Evolutionary conservation across 2,113 vertebrate genomes (phyloP), one percentile per base, ranked within the genome.

Genomic region (Dryoscopus gambensis): DNA sequence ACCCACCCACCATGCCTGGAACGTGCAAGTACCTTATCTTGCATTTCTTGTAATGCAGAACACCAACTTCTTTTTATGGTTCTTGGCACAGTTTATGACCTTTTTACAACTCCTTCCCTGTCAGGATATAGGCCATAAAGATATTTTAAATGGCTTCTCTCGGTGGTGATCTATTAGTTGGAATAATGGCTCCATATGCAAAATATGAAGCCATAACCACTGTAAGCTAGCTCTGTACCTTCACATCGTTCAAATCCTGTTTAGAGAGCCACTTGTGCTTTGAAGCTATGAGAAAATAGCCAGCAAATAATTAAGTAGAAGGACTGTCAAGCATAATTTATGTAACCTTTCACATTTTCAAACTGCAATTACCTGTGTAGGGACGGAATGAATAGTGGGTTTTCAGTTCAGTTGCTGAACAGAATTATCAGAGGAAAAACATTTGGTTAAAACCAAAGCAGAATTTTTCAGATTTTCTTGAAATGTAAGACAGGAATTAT

Each of bases 91-190:
- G 92, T 92, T 96, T 95, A 71, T 92, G 92, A 91, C 93, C 95
- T 95, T 95, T 96, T 96, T 95, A 96, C 90, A 96, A 49, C 88
- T 96, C 83, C 76, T 96, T 90, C 93, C 68, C 64, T 77, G 90
- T 96, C 96, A 96, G 95, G 93, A 97, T 96, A 87, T 78, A 94
- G 92, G 80, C 88, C 86, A 93, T 96, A 95, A 96, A 95, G 95
- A 92, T 92, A 96, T 96, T 97, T 96, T 94, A 96, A 96, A 94
- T 93, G 83, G 65, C 68, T 96, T 87, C 96, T 96, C 76, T 92
- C 65, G 21, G 76, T 90, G 80, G 85, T 95, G 95, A 95, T 96
- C 92, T 96, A 92, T 94, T 90, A 92, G 93, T 92, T 93, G 92
- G 88, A 96, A 96, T 96, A 96, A 90, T 64, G 86, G 90, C 86